Percentiles rank a stretch among this genome's conserved stretches.
Conservation (phyloP, 2,113 vertebrate species). For the Turnix velox region DNA sequence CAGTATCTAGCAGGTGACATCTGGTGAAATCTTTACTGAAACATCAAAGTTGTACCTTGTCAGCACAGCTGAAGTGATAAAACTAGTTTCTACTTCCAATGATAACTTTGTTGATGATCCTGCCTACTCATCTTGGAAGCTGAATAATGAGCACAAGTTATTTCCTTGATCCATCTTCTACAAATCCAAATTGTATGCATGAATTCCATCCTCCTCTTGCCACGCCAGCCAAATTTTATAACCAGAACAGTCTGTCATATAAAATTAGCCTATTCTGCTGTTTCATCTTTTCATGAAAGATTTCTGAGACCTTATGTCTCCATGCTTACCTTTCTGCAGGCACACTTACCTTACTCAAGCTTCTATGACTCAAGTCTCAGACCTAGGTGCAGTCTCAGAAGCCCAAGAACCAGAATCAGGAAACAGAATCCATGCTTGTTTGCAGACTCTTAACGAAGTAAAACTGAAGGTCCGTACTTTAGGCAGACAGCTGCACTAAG, state of each 20-base stretch:
- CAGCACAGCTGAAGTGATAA: not conserved
- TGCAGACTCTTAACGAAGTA: not conserved
- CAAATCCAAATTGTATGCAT: not conserved
- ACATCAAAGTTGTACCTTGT: not conserved
- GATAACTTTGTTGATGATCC: not conserved
- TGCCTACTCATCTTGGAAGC: not conserved
- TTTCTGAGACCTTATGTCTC: not conserved
- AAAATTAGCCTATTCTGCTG: not conserved
- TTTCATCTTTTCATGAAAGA: not conserved
- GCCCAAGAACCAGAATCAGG: not conserved
- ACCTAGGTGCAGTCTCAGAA: not conserved
- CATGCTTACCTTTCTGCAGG: not conserved
- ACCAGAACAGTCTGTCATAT: not conserved
- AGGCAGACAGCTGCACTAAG: not conserved
- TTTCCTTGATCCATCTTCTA: not conserved
- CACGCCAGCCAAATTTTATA: not conserved
- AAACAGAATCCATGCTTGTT: not conserved
- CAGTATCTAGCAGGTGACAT: not conserved
- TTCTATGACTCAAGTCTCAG: not conserved
- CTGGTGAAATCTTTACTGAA: not conserved
- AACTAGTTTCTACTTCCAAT: not conserved
- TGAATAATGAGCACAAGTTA: not conserved
- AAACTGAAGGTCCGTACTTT: not conserved
- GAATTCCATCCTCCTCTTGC: not conserved
- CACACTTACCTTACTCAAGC: not conserved